phyloP scores from a whole-genome alignment of 1,140 invertebrate species.

The Eriosoma lanigerum region DNA sequence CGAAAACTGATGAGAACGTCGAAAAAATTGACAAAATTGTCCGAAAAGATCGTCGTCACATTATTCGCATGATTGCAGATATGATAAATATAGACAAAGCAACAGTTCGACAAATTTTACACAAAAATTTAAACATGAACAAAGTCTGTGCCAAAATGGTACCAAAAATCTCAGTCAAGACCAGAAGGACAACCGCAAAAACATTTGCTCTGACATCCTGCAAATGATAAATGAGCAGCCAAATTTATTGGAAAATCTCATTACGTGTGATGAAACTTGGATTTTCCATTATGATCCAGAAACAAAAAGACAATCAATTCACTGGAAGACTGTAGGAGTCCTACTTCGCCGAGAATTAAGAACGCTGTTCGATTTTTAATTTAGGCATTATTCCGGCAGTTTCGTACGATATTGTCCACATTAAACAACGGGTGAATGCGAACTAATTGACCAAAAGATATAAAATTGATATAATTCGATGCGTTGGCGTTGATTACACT shows the following conservation, averaged over 20 bases:
- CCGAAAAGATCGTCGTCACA: slow-evolving; percentile 54
- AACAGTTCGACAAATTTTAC: slow-evolving; percentile 33
- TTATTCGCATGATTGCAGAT: slow-evolving; percentile 23
- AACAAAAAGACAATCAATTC: too few species aligned
- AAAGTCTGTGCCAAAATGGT: slow-evolving; percentile 39
- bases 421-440: too few species aligned
- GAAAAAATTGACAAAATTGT: slow-evolving; percentile 56
- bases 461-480: too few species aligned
- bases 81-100: slow-evolving; percentile 13
- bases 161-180: slow-evolving; percentile 31
- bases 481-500: too few species aligned
- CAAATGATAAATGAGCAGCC: slow-evolving; percentile 10
- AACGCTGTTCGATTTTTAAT: too few species aligned
- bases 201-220: slow-evolving; percentile 25
- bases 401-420: too few species aligned
- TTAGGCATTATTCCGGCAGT: too few species aligned
- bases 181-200: slow-evolving; percentile 19
- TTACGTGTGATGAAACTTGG: too few species aligned
- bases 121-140: slow-evolving; percentile 32
- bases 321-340: too few species aligned
- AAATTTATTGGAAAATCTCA: slow-evolving; percentile 5
- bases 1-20: slow-evolving; percentile 56
- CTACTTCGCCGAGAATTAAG: too few species aligned
- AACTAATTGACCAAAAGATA: too few species aligned
- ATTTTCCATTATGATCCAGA: too few species aligned